These are phyloP conservation scores for Petrocephalus schoutedeni DNA, from an alignment of 2,797 vertebrate species.

Conservation along the genomic window DNA sequence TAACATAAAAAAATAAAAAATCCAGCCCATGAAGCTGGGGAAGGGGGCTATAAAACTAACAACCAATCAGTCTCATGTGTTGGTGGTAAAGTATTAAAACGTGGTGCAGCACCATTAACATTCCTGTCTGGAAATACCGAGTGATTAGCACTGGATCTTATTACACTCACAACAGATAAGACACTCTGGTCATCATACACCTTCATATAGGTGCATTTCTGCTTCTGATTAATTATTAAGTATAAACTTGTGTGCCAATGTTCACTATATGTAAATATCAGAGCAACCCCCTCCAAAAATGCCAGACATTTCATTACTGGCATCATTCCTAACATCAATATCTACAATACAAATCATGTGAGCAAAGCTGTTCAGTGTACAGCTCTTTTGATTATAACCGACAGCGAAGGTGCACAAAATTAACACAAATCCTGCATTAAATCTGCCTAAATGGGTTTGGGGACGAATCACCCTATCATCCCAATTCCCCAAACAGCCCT, in stretches of 20 bases:
- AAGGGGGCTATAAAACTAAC: not conserved
- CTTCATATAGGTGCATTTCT: not conserved
- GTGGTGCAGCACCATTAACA: not conserved
- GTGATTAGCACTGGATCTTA: not conserved
- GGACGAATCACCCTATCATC: not conserved
- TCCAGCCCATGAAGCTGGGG: not conserved
- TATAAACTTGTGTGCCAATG: not conserved
- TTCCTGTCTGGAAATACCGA: not conserved
- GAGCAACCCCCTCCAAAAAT: not conserved
- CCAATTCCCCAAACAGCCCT: not conserved
- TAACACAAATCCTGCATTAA: not conserved
- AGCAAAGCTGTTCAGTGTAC: not conserved
- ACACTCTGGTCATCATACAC: not conserved
- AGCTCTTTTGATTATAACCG: not conserved
- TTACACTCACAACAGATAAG: not conserved
- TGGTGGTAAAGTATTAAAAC: not conserved
- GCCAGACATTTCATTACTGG: not conserved
- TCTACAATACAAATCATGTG: not conserved
- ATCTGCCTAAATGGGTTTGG: not conserved
- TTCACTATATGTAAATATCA: not conserved
- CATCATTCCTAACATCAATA: not conserved
- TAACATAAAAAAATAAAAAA: not conserved
- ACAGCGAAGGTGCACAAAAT: not conserved
- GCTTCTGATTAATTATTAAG: not conserved
- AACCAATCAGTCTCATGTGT: not conserved